Evolutionary conservation across 2,888 invertebrate genomes (phyloP).

Genomic region (Drosophila limbata): DNA sequence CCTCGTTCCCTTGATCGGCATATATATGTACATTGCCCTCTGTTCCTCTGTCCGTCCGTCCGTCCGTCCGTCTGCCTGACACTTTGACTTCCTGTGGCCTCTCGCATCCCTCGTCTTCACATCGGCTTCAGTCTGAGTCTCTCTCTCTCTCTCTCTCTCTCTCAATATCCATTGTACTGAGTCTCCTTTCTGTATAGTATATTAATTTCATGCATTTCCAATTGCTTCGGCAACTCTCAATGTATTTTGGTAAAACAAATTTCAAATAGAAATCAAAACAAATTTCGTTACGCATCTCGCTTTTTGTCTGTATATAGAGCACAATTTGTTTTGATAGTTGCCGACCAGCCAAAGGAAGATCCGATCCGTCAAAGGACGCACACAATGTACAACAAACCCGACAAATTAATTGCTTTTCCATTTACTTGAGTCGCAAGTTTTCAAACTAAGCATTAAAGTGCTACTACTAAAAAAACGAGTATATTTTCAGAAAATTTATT

Average conservation of each 20-base stretch:
- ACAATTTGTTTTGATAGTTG: constrained; percentile 63
- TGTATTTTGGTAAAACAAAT: constrained; percentile 61
- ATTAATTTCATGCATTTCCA: constrained; percentile 63
- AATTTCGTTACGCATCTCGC: constrained; percentile 65
- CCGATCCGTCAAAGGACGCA: constrained; percentile 7
- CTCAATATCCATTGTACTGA: constrained; percentile 5
- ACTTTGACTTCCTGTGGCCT: constrained; percentile 81
- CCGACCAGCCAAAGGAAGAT: constrained; percentile 38
- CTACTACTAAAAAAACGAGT: neutral
- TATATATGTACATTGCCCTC: constrained; percentile 25
- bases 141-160: constrained; percentile 2
- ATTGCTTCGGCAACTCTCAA: constrained; percentile 34
- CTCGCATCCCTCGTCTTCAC: constrained; percentile 40
- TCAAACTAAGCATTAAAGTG: neutral
- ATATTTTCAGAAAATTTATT: neutral
- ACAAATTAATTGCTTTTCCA: constrained; percentile 30
- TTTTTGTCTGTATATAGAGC: constrained; percentile 44
- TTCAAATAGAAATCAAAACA: constrained; percentile 74
- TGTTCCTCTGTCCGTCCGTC: constrained; percentile 2
- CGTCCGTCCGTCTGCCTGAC: constrained; percentile 45
- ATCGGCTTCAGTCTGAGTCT: constrained; percentile 8
- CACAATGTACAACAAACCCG: neutral
- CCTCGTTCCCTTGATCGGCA: constrained; percentile 55
- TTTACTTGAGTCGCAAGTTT: constrained; percentile 3
- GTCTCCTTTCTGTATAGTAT: constrained; percentile 21